Percentiles rank a stretch among this genome's conserved stretches.
phyloP scores from a whole-genome alignment of 2,888 invertebrate species.

The Acronicta alni region DNA sequence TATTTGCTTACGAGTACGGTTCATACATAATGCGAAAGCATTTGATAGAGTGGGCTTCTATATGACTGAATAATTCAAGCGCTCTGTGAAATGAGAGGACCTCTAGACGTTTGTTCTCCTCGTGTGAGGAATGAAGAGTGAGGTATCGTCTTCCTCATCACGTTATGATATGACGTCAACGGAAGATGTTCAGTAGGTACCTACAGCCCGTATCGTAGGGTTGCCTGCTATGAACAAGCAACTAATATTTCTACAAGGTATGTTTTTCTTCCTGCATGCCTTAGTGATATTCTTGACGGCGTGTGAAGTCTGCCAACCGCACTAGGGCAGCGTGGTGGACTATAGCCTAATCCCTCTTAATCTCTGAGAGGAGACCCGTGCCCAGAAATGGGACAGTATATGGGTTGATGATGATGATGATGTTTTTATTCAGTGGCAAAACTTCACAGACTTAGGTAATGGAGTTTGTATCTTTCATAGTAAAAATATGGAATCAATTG shows the following conservation, averaged over 20 bases:
- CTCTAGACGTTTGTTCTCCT: conserved; percentile 67
- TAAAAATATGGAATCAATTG: too few species aligned
- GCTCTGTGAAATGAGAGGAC: conserved; percentile 74
- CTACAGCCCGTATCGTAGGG: conserved; percentile 18
- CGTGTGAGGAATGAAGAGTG: conserved; percentile 74
- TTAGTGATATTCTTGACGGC: too few species aligned
- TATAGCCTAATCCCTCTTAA: too few species aligned
- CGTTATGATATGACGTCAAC: conserved; percentile 54
- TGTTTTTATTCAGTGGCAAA: too few species aligned
- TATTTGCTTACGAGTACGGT: conserved; percentile 29
- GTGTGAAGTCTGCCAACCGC: too few species aligned
- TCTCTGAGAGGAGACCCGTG: too few species aligned
- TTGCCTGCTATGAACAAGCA: background rate
- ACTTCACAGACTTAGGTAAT: too few species aligned
- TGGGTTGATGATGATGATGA: too few species aligned
- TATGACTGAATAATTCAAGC: conserved; percentile 75
- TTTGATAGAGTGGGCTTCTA: conserved; percentile 49
- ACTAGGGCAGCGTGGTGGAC: too few species aligned
- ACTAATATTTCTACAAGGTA: background rate
- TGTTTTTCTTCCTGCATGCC: too few species aligned
- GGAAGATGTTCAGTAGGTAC: conserved; percentile 20
- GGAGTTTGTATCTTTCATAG: too few species aligned
- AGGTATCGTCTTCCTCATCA: conserved; percentile 69
- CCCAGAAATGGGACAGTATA: too few species aligned
- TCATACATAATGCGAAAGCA: conserved; percentile 26